Evolutionary conservation across 1,140 invertebrate genomes (phyloP).

Genomic region (Drosophila asahinai): DNA sequence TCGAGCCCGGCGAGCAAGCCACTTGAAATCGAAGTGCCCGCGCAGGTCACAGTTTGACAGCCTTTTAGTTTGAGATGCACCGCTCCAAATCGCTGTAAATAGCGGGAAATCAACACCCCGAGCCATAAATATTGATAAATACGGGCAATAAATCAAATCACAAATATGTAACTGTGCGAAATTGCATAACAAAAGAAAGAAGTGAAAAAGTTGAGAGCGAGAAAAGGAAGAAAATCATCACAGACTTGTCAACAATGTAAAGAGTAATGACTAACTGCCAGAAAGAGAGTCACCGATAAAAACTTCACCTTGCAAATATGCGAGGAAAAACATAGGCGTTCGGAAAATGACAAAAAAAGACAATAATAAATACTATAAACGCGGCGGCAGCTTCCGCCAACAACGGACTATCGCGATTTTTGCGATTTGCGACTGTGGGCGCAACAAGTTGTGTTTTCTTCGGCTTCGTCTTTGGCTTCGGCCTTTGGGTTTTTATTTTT

Average conservation of each 20-base stretch:
- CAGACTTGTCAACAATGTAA: conserved; percentile 58
- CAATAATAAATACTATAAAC: conserved; percentile 67
- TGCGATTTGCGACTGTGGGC: conserved; percentile 40
- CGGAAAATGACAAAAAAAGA: conserved; percentile 46
- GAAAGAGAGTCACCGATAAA: conserved; percentile 35
- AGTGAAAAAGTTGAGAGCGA: neutral
- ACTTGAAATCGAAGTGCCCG: conserved; percentile 11
- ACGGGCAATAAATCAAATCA: conserved; percentile 37
- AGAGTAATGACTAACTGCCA: conserved; percentile 56
- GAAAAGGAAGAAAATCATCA: conserved; percentile 39
- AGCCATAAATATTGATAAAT: conserved; percentile 47
- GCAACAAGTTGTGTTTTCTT: conserved; percentile 46
- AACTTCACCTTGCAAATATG: conserved; percentile 73
- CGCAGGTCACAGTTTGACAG: conserved; percentile 16
- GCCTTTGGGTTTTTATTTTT: conserved; percentile 29
- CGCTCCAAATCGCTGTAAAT: conserved; percentile 18
- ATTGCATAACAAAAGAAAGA: conserved; percentile 59
- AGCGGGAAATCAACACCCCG: conserved; percentile 19
- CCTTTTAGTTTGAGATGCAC: conserved; percentile 10
- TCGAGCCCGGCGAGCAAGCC: conserved; percentile 1
- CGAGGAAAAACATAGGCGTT: conserved; percentile 47
- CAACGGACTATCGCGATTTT: conserved; percentile 45
- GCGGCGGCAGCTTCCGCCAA: conserved; percentile 72
- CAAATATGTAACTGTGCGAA: conserved; percentile 24
- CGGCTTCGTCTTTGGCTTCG: conserved; percentile 36